These are phyloP conservation scores for Melitaea cinxia DNA, from an alignment of 1,140 invertebrate species.

Conservation along the genomic window DNA sequence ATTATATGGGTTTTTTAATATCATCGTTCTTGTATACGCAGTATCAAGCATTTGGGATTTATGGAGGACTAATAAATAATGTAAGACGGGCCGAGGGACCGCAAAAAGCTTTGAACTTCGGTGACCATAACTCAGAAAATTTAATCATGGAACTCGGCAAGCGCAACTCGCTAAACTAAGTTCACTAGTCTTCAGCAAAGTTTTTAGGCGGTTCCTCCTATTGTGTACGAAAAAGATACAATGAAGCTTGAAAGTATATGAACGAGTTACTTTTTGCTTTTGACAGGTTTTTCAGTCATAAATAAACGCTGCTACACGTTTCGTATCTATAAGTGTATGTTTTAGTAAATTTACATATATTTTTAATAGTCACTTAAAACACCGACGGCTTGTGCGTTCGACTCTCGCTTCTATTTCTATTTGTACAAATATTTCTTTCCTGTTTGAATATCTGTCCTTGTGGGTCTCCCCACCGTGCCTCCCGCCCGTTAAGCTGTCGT, in stretches of 20 bases:
- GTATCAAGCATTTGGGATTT: slow-evolving; percentile 43
- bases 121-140: slow-evolving; percentile 66
- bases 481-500: too few species aligned
- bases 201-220: slow-evolving; percentile 5
- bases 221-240: not conserved
- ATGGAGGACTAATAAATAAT: slow-evolving; percentile 53
- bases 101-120: slow-evolving; percentile 53
- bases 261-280: not conserved
- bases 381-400: too few species aligned
- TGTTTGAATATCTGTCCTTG: too few species aligned
- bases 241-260: not conserved
- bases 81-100: slow-evolving; percentile 40
- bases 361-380: too few species aligned
- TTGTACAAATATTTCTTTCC: too few species aligned
- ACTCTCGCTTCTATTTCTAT: too few species aligned
- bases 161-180: slow-evolving; percentile 37
- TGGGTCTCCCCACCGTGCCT: too few species aligned
- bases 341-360: too few species aligned
- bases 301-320: not conserved
- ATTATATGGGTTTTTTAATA: not conserved
- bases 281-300: not conserved
- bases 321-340: not conserved
- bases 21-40: slow-evolving; percentile 16
- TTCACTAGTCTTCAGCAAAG: slow-evolving; percentile 4
- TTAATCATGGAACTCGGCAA: slow-evolving; percentile 58